phyloP scores from a whole-genome alignment of 2,797 vertebrate species.

The Silurus lanzhouensis region DNA sequence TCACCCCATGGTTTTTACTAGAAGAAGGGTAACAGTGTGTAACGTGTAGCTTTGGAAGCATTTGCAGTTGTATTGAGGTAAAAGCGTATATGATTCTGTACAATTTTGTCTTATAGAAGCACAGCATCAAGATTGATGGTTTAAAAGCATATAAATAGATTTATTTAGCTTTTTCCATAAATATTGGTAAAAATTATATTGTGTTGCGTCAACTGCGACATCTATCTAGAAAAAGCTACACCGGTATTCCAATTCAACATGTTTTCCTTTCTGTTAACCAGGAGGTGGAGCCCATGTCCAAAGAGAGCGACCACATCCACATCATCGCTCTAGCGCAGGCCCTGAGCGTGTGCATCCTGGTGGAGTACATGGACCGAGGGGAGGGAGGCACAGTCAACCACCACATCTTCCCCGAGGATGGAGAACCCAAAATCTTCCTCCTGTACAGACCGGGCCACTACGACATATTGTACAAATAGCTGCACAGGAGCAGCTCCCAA shows the following conservation, averaged over 20 bases:
- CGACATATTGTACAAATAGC: conserved; percentile 94
- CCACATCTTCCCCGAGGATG: conserved; percentile 91
- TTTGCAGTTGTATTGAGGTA: not conserved
- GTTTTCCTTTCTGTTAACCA: conserved; percentile 60
- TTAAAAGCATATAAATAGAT: not conserved
- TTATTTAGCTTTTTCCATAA: not conserved
- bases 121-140: not conserved
- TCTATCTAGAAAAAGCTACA: not conserved
- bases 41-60: not conserved
- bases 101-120: not conserved
- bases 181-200: not conserved
- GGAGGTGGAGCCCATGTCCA: conserved; percentile 96
- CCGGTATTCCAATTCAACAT: not conserved
- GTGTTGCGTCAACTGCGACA: not conserved
- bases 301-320: conserved; percentile 97
- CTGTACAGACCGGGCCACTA: conserved; percentile 95
- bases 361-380: conserved; percentile 96
- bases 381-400: conserved; percentile 91
- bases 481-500: conserved; percentile 15
- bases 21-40: not conserved
- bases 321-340: conserved; percentile 94
- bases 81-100: not conserved
- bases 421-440: conserved; percentile 89
- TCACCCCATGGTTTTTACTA: not conserved
- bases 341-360: conserved; percentile 86